Base-by-base conservation (phyloP, 2,797 vertebrate genomes). In the Centropyge bicolor region DNA sequence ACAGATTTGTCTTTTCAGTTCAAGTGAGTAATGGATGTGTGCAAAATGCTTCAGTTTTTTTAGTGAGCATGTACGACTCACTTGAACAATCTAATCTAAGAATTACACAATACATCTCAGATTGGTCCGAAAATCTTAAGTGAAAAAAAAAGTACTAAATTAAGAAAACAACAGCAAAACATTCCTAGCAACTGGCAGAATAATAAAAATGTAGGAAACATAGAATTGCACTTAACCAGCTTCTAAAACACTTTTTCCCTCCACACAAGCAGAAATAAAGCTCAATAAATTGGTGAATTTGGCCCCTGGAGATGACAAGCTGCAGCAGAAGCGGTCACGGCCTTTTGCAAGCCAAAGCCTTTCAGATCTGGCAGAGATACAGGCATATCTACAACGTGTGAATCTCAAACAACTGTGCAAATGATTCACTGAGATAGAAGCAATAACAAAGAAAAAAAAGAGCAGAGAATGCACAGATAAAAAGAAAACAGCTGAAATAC, bases 331-430 rank as follows among this genome's bases (percentile, higher is more conserved):
- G 60, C 36, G 5, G 45, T 78, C 41, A 1, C 22, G 49, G 82
- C 83, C 76, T 84, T 81, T 62, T 27, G 20, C 38, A 74, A 66
- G 64, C 41, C 35, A 49, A 67, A 31, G 2, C 66, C 72, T 79
- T 41, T 8, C 24, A 65, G 52, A 77, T 79, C 64, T 78, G 67
- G 57, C 82, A 5, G 6, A 75, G 67, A 86, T 52, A 63, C 71
- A 74, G 56, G 74, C 79, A 24, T 22, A 63, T 73, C 69, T 66
- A 74, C 43, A 67, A 81, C 52, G 24, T 24, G 64, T 74, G 63
- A 77, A 81, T 84, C 62, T 83, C 67, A 78, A 84, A 83, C 12
- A 72, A 81, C 24, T 86, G 86, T 90, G 88, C 88, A 91, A 87
- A 84, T 40, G 41, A 81, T 66, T 83, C 65, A 74, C 69, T 14